Evolutionary conservation across 1,140 invertebrate genomes (phyloP).

Genomic region (Parapsyche elsis): DNA sequence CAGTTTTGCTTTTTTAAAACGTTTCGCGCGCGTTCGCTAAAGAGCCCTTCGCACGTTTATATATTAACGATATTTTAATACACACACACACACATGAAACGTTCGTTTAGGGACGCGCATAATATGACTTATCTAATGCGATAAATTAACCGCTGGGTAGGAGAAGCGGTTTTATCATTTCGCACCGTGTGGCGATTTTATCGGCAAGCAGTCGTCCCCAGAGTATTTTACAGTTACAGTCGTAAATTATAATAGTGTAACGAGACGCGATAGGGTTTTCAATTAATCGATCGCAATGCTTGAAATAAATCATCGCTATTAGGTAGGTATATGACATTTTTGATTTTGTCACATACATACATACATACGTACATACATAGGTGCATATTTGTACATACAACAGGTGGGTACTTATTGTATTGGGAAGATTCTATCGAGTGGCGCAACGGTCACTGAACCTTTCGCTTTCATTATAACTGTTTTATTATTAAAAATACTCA

Average conservation of each 20-base stretch:
- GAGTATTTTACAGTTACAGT: neutral
- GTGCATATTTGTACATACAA: too few species aligned
- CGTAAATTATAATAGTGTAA: conserved; percentile 4
- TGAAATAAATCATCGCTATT: too few species aligned
- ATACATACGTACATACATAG: too few species aligned
- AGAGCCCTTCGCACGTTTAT: neutral
- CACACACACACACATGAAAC: neutral
- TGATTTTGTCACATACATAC: too few species aligned
- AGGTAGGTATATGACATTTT: too few species aligned
- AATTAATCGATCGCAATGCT: neutral
- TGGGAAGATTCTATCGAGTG: too few species aligned
- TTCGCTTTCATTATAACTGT: too few species aligned
- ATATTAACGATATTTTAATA: neutral
- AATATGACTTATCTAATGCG: neutral
- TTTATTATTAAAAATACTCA: too few species aligned
- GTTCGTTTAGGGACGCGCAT: neutral
- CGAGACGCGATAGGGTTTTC: neutral
- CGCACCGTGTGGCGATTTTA: neutral
- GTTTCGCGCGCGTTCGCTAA: neutral
- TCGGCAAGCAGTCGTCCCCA: neutral
- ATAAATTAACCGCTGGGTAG: neutral
- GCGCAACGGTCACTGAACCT: too few species aligned
- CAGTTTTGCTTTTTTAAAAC: neutral
- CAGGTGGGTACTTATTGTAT: too few species aligned
- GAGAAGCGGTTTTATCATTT: neutral